These are phyloP conservation scores for Micromys minutus DNA, from an alignment of 2,113 vertebrate species.

Conservation along the genomic window DNA sequence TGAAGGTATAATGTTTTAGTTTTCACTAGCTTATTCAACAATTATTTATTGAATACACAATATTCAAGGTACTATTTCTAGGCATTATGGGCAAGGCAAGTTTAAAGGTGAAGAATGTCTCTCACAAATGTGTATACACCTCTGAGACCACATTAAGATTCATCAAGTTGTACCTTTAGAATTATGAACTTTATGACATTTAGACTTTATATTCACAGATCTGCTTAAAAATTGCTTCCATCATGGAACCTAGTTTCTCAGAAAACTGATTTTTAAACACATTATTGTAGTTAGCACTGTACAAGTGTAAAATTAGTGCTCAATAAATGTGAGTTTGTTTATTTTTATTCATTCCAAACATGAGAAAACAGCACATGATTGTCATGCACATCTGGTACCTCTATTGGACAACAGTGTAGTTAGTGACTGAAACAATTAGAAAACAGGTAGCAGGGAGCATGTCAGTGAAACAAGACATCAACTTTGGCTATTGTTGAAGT, in stretches of 20 bases:
- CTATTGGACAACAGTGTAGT: not conserved
- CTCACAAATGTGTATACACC: not conserved
- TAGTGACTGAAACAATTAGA: not conserved
- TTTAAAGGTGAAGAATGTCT: slow-evolving; percentile 18
- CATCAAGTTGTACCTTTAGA: not conserved
- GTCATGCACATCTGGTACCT: not conserved
- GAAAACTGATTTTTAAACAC: not conserved
- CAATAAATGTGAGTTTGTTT: not conserved
- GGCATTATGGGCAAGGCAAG: not conserved
- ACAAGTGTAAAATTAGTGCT: not conserved
- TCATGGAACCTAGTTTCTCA: not conserved
- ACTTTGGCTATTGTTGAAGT: not conserved
- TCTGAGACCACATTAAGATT: not conserved
- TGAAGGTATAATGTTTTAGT: not conserved
- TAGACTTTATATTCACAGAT: not conserved
- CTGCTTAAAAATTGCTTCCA: not conserved
- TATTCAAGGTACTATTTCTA: not conserved
- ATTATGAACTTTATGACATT: not conserved
- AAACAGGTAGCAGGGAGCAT: no score
- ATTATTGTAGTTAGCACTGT: not conserved
- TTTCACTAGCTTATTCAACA: slow-evolving; percentile 14
- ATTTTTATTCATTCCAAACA: not conserved
- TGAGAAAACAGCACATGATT: not conserved
- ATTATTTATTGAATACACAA: not conserved
- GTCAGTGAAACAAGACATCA: not conserved